Evolutionary conservation across 2,888 invertebrate genomes (phyloP).

Genomic region (Achlya flavicornis): DNA sequence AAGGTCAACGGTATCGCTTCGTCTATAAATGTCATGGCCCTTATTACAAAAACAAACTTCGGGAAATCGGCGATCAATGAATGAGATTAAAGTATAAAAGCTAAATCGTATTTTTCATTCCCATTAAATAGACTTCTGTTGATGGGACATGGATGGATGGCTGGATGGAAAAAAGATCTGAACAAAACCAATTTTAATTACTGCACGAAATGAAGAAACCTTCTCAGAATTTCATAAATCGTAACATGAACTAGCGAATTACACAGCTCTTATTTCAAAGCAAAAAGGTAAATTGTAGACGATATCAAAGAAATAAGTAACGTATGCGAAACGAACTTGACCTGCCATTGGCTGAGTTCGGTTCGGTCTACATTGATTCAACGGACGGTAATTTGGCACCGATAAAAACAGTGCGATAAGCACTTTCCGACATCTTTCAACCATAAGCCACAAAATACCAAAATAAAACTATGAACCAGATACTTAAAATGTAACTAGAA

Average conservation of each 20-base stretch:
- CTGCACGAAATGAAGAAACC: no score
- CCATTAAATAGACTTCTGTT: neutral
- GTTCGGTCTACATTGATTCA: constrained; percentile 38
- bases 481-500: neutral
- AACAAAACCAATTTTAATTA: constrained; percentile 11
- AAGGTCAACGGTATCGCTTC: neutral
- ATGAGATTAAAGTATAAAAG: neutral
- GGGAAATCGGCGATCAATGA: neutral
- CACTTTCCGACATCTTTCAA: constrained; percentile 35
- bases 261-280: constrained; percentile 3
- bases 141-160: no score
- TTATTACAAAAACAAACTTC: neutral
- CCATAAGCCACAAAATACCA: constrained; percentile 13
- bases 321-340: constrained; percentile 54
- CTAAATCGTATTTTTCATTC: no score
- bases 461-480: neutral
- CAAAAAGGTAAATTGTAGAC: neutral
- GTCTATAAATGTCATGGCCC: neutral
- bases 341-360: constrained; percentile 46
- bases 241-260: neutral
- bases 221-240: neutral
- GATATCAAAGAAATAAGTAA: constrained; percentile 16
- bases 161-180: constrained; percentile 13
- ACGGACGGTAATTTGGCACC: constrained; percentile 42
- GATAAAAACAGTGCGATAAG: constrained; percentile 41